A percentile compares a stretch with the other conserved stretches of the same genome.
Evolutionary conservation across 2,797 vertebrate genomes (phyloP).

Genomic region (Rhabdomys pumilio): DNA sequence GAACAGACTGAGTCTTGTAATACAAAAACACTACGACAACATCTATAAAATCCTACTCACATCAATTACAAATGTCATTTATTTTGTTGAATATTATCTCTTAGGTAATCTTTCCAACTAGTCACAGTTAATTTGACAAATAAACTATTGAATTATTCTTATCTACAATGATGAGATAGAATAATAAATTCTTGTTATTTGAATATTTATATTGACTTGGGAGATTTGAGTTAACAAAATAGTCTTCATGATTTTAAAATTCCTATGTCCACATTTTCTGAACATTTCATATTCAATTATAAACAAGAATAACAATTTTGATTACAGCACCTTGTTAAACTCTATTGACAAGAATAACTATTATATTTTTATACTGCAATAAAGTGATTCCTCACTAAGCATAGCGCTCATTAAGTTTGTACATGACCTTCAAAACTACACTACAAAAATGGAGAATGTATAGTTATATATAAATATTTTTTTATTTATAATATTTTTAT

Average conservation of each 20-base stretch:
- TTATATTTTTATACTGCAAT: not conserved
- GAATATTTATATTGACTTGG: conserved; percentile 22
- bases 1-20: not conserved
- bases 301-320: not conserved
- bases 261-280: not conserved
- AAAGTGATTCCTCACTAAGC: not conserved
- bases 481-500: no score
- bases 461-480: not conserved
- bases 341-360: not conserved
- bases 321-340: not conserved
- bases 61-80: not conserved
- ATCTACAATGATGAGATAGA: not conserved
- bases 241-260: not conserved
- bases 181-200: not conserved
- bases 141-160: not conserved
- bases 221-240: not conserved
- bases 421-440: not conserved
- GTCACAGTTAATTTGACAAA: conserved; percentile 11
- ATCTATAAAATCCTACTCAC: conserved; percentile 16
- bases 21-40: not conserved
- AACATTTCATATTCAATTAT: not conserved
- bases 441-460: not conserved
- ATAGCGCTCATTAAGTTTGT: not conserved
- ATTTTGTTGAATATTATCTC: not conserved
- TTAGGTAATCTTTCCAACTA: not conserved